Evolutionary conservation across 1,140 invertebrate genomes (phyloP).

Genomic region (Proales similis): DNA sequence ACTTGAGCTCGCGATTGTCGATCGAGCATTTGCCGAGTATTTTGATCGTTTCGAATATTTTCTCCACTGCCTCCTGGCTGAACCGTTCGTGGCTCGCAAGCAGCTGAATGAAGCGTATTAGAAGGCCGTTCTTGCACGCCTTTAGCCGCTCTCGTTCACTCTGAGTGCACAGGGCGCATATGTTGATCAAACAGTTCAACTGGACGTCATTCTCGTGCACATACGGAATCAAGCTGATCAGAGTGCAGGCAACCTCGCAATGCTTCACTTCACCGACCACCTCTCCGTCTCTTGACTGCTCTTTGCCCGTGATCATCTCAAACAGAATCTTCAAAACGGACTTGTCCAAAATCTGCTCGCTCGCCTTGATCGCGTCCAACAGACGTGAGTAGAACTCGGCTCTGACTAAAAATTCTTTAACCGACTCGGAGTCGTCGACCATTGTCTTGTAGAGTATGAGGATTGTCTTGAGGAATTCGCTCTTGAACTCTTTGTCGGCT

Average conservation of each 20-base stretch:
- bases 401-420: background rate
- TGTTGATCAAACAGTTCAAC: constrained; percentile 5
- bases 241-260: background rate
- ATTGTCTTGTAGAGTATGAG: background rate
- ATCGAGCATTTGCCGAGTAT: constrained; percentile 12
- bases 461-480: background rate
- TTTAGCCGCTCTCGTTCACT: constrained; percentile 8
- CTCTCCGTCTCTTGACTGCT: background rate
- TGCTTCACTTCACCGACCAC: background rate
- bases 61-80: background rate
- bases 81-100: background rate
- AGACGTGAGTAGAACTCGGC: background rate
- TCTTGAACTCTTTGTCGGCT: background rate
- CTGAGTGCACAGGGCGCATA: background rate
- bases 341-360: background rate
- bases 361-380: background rate
- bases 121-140: constrained; percentile 8
- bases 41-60: constrained; percentile 29
- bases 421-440: background rate
- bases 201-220: constrained; percentile 3
- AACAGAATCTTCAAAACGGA: no score
- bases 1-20: background rate
- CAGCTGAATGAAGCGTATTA: constrained; percentile 6
- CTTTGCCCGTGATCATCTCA: no score
- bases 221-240: background rate